phyloP scores from a whole-genome alignment of 2,888 invertebrate genomes.

The Drosophila melanosoma region DNA sequence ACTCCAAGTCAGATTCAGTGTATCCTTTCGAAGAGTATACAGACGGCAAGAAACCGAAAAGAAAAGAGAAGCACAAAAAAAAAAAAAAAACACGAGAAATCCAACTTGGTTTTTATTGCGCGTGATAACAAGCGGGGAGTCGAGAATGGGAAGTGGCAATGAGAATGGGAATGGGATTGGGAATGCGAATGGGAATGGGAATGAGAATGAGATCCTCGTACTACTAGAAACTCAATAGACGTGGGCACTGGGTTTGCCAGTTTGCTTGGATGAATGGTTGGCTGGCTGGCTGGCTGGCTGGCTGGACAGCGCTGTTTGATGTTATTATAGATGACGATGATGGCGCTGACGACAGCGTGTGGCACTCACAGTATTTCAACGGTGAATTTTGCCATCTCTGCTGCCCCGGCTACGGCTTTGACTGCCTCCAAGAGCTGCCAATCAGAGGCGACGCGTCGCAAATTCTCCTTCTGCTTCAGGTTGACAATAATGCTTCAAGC shows the following conservation, averaged over 20 bases:
- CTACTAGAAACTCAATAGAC: slow-evolving; percentile 29
- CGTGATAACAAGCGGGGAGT: slow-evolving; percentile 75
- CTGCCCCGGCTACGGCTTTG: slow-evolving; percentile 10
- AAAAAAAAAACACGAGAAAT: slow-evolving; percentile 38
- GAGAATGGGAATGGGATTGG: slow-evolving; percentile 13
- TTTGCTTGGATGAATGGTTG: slow-evolving; percentile 4
- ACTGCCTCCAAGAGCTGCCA: slow-evolving; percentile 59
- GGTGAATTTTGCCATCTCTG: slow-evolving; percentile 52
- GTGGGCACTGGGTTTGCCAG: slow-evolving; percentile 49
- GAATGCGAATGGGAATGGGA: not conserved
- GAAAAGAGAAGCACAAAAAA: slow-evolving; percentile 5
- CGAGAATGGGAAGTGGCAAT: slow-evolving; percentile 20
- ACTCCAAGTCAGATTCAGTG: slow-evolving; percentile 33
- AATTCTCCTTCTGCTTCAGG: slow-evolving; percentile 70
- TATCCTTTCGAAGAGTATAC: slow-evolving; percentile 49
- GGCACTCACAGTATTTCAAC: slow-evolving; percentile 40
- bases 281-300: slow-evolving; percentile 32
- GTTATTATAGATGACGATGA: slow-evolving; percentile 79
- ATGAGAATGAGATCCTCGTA: slow-evolving; percentile 3
- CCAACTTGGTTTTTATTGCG: slow-evolving; percentile 74
- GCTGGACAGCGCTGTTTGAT: slow-evolving; percentile 73
- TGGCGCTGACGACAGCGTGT: slow-evolving; percentile 63
- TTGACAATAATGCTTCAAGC: slow-evolving; percentile 69
- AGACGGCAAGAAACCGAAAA: slow-evolving; percentile 16
- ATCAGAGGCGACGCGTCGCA: slow-evolving; percentile 67